Conservation (phyloP, 2,797 vertebrate species). For the Allobates femoralis region DNA sequence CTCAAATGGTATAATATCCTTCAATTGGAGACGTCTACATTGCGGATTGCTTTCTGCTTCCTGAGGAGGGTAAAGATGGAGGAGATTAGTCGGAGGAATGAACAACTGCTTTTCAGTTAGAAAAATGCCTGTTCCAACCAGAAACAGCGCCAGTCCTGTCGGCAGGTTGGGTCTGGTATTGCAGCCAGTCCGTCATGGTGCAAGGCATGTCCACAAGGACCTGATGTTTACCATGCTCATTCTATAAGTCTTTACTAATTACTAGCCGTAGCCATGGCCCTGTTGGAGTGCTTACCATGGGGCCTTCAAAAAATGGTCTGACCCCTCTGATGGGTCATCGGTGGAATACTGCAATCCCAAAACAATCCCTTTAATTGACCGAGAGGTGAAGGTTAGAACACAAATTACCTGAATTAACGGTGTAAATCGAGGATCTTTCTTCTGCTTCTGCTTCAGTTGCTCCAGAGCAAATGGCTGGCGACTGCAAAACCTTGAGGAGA, state of each 20-base stretch:
- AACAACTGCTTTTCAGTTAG: not conserved
- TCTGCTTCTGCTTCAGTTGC: slow-evolving; percentile 87
- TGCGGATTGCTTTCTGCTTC: slow-evolving; percentile 89
- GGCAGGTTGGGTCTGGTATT: too few species aligned
- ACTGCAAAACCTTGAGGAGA: slow-evolving; percentile 92
- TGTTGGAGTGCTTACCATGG: not conserved
- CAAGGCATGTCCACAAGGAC: too few species aligned
- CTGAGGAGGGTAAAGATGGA: slow-evolving; percentile 68
- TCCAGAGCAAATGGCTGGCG: slow-evolving; percentile 89
- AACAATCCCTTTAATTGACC: not conserved
- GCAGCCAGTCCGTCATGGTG: too few species aligned
- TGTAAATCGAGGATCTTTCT: slow-evolving; percentile 85
- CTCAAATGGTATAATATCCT: slow-evolving; percentile 92
- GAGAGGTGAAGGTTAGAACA: not conserved
- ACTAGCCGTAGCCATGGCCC: too few species aligned
- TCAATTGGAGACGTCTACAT: slow-evolving; percentile 90
- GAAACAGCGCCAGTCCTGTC: too few species aligned
- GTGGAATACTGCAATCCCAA: too few species aligned
- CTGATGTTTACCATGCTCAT: too few species aligned
- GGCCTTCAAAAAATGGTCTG: not conserved
- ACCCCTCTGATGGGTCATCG: too few species aligned
- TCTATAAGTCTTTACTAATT: too few species aligned
- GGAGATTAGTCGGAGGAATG: too few species aligned
- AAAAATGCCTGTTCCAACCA: not conserved
- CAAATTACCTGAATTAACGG: slow-evolving; percentile 85